Evolutionary conservation across 2,888 invertebrate species (phyloP), one percentile per base, ranked within the genome.

Genomic region (Lacanobia wlatinum): DNA sequence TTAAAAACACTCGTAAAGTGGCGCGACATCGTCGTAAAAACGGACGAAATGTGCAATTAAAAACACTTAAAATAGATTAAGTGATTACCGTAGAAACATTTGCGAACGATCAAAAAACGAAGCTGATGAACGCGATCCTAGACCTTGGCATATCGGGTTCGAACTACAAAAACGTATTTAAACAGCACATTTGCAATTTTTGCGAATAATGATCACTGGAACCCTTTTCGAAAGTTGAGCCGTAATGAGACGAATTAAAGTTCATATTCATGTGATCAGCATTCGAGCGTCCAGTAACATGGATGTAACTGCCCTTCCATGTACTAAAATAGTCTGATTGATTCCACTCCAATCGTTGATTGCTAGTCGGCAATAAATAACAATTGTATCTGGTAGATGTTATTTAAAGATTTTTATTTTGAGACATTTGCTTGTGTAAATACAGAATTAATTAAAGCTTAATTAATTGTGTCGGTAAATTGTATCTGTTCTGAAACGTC

Each of bases 61-160:
- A 93, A 91, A 92, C 92, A 93, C 91, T 90, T 91, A 89, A 91
- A 92, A 92, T 91, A 92, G 93, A 93, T 94, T 91, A 93, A 93
- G 92, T 88, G 90, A 92, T 93, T 91, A 90, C 85, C 79, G 85
- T 72, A 84, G 82, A 85, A 87, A 87, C 87, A 86, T 89, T 89
- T 84, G 84, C 78, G 79, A 83, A 73, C 43, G 67, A 86, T 83
- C 77, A 81, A 85, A 86, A 90, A 87, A 86, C 70, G 81, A 85
- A 79, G 80, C 70, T 80, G 76, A 82, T 78, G 59, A 71, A 67
- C 50, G 55, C 43, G 34, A 61, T 60, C 70, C 80, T 83, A 85
- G 87, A 82, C 90, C 88, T 91, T 91, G 90, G 84, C 88, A 90
- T 90, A 88, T 90, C 63, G 76, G 72, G 70, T 81, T 76, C 66